phyloP scores from a whole-genome alignment of 2,888 invertebrate species.

The Apodemia hepburni region DNA sequence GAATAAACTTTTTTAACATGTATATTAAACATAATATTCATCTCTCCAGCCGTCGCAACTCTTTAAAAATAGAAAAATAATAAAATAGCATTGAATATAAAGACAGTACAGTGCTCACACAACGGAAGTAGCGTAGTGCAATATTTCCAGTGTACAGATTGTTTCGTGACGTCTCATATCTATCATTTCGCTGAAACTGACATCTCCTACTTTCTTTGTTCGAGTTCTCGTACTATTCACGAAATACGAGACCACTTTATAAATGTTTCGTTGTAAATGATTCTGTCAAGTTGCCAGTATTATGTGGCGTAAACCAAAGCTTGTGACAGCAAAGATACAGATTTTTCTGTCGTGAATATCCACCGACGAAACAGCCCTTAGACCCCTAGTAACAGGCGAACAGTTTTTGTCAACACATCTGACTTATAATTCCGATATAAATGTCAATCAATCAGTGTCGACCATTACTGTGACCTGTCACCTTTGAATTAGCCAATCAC shows the following conservation, averaged over 20 bases:
- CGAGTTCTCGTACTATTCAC: neutral
- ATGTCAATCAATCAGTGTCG: too few relatives aligned
- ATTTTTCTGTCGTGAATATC: neutral
- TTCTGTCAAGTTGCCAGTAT: constrained; percentile 1
- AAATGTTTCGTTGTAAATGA: constrained; percentile 5
- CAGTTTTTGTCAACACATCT: too few relatives aligned
- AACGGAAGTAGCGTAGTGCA: neutral
- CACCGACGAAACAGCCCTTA: too few relatives aligned
- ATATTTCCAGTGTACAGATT: constrained; percentile 8
- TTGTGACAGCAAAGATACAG: neutral
- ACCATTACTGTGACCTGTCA: too few relatives aligned
- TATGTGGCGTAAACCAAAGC: neutral
- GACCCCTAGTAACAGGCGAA: too few relatives aligned
- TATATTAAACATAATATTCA: too few relatives aligned
- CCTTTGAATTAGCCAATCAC: too few relatives aligned
- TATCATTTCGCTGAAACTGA: constrained; percentile 10
- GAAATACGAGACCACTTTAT: constrained; percentile 6
- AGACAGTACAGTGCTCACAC: neutral
- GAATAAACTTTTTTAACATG: too few relatives aligned
- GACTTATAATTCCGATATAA: too few relatives aligned
- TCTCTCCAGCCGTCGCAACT: too few relatives aligned
- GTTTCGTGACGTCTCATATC: constrained; percentile 3
- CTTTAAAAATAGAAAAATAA: too few relatives aligned
- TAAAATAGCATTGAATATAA: neutral
- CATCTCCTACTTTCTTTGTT: constrained; percentile 11